Conservation (phyloP, 2,113 vertebrate genomes). For the Anoura caudifer region DNA sequence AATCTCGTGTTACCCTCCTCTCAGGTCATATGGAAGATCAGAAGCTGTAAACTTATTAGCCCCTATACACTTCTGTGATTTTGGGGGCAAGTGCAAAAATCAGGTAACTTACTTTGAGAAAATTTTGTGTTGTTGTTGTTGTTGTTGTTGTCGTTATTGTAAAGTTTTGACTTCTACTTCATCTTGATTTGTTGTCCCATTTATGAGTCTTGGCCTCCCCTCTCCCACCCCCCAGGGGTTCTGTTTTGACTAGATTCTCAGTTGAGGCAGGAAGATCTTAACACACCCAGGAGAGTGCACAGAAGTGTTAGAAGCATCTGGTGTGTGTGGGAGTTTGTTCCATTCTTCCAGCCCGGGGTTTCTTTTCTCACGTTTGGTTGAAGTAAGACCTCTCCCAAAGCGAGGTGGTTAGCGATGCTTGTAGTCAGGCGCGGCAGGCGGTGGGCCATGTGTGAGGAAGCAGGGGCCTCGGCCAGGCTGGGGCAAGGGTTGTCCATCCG, state of each 20-base stretch:
- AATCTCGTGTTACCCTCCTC: background rate
- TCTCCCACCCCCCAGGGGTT: background rate
- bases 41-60: background rate
- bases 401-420: background rate
- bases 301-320: background rate
- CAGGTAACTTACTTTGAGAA: background rate
- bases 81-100: background rate
- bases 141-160: background rate
- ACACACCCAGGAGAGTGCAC: background rate
- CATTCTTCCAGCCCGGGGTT: background rate
- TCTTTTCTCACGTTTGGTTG: background rate
- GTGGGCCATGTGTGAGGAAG: background rate
- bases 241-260: background rate
- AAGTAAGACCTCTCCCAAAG: background rate
- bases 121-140: background rate
- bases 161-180: background rate
- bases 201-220: background rate
- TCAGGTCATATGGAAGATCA: background rate
- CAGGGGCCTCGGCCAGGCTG: background rate
- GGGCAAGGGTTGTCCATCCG: background rate
- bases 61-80: background rate
- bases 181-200: background rate
- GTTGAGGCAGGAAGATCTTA: background rate
- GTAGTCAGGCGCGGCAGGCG: background rate
- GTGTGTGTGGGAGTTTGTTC: background rate